These are phyloP conservation scores for Cariama cristata DNA, from an alignment of 2,113 vertebrate species.

Conservation along the genomic window DNA sequence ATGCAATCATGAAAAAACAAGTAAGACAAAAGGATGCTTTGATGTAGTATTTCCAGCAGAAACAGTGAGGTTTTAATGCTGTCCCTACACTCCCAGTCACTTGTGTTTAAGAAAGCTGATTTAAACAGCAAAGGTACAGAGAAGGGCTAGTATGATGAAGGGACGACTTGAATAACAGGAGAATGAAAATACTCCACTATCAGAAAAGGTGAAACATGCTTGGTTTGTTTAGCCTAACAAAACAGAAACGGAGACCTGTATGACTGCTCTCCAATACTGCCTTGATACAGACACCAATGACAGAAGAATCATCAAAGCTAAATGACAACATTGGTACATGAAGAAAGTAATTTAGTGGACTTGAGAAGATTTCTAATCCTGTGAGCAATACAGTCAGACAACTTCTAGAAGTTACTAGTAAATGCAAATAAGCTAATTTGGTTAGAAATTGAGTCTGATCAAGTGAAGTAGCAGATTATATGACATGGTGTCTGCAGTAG, in stretches of 20 bases:
- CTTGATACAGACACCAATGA: accelerated
- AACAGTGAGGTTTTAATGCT: background rate
- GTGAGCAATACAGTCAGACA: background rate
- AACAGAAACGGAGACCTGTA: background rate
- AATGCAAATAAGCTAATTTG: background rate
- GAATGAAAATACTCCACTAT: background rate
- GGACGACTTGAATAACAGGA: background rate
- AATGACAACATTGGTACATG: background rate
- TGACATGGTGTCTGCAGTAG: background rate
- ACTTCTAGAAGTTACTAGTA: background rate
- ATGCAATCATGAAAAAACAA: background rate
- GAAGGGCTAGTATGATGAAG: background rate
- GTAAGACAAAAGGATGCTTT: background rate
- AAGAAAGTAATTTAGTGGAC: background rate
- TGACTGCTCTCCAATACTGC: background rate
- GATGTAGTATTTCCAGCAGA: background rate
- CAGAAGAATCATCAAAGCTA: background rate
- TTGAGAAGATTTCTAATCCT: background rate
- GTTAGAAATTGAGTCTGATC: background rate
- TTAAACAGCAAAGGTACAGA: background rate
- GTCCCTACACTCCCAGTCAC: background rate
- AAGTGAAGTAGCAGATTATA: background rate
- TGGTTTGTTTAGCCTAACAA: background rate
- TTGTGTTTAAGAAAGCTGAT: background rate
- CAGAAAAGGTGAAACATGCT: background rate